Base-by-base conservation (phyloP, 2,113 vertebrate genomes). In the Ceyx margarethae region DNA sequence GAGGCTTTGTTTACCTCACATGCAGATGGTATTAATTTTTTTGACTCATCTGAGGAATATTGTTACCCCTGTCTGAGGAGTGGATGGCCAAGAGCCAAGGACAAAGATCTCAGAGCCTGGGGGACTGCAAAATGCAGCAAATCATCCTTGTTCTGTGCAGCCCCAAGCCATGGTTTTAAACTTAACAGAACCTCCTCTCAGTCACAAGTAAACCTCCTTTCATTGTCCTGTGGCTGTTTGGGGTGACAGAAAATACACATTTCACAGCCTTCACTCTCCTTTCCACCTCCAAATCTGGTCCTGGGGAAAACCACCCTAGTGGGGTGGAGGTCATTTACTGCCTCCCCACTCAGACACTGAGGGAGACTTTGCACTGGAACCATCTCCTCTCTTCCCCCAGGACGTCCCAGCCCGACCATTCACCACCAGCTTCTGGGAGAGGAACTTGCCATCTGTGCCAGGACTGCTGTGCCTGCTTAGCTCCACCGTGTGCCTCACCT, bases 401-500 rank as follows among this genome's bases (percentile, higher is more conserved):
- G 99, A 99, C 19, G 97, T 99, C 31, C 98, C 98, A 43, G 95
- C 98, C 3, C 48, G 19, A 9, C 98, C 98, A 1, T 98, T 99
- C 76, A 74, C 86, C 74, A 98, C 95, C 80, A 98, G 91, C 51
- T 99, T 99, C 96, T 98, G 98, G 98, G 98, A 99, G 93, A 98
- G 98, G 83, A 98, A 98, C 82, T 78, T 98, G 84, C 99, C 99
- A 0, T 99, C 99, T 0, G 97, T 98, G 0, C 74, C 96, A 0
- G 99, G 99, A 33, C 93, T 99, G 58, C 64, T 99, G 69, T 98
- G 97, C 96, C 94, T 99, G 42, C 16, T 98, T 75, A 98, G 98
- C 22, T 73, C 97, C 76, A 97, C 98, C 10, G 21, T 96, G 40
- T 79, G 98, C 33, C 61, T 99, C 84, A 96, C 97, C 4, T 97